phyloP scores from a whole-genome alignment of 2,113 vertebrate genomes.

The Corvus moneduloides region DNA sequence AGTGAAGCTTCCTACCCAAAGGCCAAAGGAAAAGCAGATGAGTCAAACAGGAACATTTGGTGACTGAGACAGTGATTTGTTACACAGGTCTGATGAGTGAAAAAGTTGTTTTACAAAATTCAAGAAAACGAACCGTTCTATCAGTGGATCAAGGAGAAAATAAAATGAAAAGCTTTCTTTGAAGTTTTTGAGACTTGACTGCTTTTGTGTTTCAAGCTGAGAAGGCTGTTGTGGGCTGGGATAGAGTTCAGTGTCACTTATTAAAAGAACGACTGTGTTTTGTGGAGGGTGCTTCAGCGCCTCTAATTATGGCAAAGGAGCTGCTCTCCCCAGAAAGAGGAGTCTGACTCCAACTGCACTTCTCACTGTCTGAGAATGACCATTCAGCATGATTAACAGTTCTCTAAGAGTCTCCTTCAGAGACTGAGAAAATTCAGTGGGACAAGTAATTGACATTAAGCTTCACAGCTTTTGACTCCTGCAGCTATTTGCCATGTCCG shows the following conservation, averaged over 20 bases:
- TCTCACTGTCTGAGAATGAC: conserved; percentile 66
- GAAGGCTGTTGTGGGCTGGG: conserved; percentile 26
- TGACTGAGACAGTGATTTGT: conserved; percentile 43
- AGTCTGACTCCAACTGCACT: conserved; percentile 42
- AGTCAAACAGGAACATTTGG: conserved; percentile 22
- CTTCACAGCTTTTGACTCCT: background rate
- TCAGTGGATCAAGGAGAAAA: conserved; percentile 51
- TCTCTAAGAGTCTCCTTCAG: background rate
- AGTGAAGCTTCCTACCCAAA: conserved; percentile 35
- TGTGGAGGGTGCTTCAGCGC: background rate
- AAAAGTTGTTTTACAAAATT: conserved; percentile 41
- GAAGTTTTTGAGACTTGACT: conserved; percentile 49
- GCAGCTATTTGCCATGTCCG: background rate
- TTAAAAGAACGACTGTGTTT: conserved; percentile 41
- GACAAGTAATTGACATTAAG: background rate
- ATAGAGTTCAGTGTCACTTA: conserved; percentile 7
- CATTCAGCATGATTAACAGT: background rate
- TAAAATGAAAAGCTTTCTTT: conserved; percentile 55
- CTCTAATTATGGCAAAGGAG: conserved; percentile 38
- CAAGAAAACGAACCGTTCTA: conserved; percentile 41
- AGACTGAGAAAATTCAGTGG: background rate
- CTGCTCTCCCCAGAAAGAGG: background rate
- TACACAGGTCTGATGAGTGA: conserved; percentile 48
- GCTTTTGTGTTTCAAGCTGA: conserved; percentile 51
- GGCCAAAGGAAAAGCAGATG: conserved; percentile 12